Conservation (phyloP, 2,888 invertebrate genomes). For the Diaperis boleti region DNA sequence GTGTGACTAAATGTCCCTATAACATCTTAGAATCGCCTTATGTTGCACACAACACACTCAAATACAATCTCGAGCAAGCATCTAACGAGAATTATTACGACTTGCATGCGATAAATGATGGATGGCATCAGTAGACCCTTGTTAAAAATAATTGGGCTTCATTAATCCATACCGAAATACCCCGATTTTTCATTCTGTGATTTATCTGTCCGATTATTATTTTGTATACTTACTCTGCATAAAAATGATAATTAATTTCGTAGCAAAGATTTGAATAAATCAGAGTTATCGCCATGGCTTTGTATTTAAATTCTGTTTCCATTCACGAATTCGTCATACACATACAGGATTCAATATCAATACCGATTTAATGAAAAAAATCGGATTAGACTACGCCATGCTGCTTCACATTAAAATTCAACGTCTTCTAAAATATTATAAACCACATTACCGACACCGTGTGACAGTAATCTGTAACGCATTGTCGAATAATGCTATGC, state of each 20-base stretch:
- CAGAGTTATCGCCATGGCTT: conserved; percentile 41
- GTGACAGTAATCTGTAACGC: conserved; percentile 43
- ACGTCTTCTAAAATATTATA: conserved; percentile 39
- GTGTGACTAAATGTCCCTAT: conserved; percentile 51
- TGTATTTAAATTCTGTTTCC: conserved; percentile 42
- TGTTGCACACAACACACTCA: conserved; percentile 32
- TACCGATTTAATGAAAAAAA: conserved; percentile 42
- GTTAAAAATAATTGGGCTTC: conserved; percentile 45
- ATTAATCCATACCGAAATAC: conserved; percentile 37
- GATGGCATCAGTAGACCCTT: conserved; percentile 41
- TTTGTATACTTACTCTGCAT: conserved; percentile 30
- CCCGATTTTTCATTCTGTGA: conserved; percentile 35
- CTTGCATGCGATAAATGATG: conserved; percentile 49
- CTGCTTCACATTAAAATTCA: conserved; percentile 42
- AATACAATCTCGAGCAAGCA: conserved; percentile 44
- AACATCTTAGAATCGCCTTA: conserved; percentile 51
- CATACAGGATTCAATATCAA: conserved; percentile 41
- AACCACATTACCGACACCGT: conserved; percentile 41
- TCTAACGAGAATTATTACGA: conserved; percentile 46
- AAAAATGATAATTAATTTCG: conserved; percentile 40
- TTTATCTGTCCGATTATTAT: conserved; percentile 40
- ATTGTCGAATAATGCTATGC: conserved; percentile 42
- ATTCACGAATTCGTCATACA: conserved; percentile 41
- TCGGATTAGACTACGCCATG: conserved; percentile 40
- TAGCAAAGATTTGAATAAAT: conserved; percentile 42